Conservation (phyloP, 1,140 invertebrate species). For the Drosophila oshimai region DNA sequence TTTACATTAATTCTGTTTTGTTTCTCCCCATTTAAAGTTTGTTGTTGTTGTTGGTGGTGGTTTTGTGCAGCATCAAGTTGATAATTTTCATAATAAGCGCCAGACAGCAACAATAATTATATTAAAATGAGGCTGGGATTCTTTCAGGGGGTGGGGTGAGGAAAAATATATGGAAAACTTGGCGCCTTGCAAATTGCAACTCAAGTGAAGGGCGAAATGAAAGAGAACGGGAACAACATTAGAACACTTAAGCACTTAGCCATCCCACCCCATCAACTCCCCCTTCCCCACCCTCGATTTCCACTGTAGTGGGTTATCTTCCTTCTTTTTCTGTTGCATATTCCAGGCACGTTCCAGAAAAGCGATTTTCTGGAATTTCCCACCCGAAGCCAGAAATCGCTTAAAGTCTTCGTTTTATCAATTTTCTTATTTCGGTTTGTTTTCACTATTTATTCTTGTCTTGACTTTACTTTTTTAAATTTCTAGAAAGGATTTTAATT, state of each 20-base stretch:
- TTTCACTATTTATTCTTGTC: conserved; percentile 1
- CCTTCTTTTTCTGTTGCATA: conserved; percentile 16
- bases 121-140: conserved; percentile 46
- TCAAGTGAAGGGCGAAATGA: conserved; percentile 20
- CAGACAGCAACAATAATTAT: conserved; percentile 65
- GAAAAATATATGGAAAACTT: conserved; percentile 16
- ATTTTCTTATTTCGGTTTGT: conserved; percentile 21
- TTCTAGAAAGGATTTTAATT: conserved; percentile 21
- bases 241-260: conserved; percentile 77
- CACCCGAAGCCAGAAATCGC: conserved; percentile 37
- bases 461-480: neutral
- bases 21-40: conserved; percentile 28
- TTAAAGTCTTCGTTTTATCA: conserved; percentile 50
- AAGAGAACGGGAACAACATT: conserved; percentile 62
- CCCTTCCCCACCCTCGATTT: neutral
- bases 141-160: neutral
- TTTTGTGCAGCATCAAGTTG: conserved; percentile 47
- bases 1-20: conserved; percentile 20
- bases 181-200: conserved; percentile 45
- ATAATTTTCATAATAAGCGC: conserved; percentile 69
- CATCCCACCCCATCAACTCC: neutral
- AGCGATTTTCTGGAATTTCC: conserved; percentile 50
- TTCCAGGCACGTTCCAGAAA: conserved; percentile 55
- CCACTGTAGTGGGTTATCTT: conserved; percentile 18
- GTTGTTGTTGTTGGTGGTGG: conserved; percentile 27